Evolutionary conservation across 30 jellyfish, hydroid and myxozoan species (phyloP).

Genomic region (Sanderia malayensis): DNA sequence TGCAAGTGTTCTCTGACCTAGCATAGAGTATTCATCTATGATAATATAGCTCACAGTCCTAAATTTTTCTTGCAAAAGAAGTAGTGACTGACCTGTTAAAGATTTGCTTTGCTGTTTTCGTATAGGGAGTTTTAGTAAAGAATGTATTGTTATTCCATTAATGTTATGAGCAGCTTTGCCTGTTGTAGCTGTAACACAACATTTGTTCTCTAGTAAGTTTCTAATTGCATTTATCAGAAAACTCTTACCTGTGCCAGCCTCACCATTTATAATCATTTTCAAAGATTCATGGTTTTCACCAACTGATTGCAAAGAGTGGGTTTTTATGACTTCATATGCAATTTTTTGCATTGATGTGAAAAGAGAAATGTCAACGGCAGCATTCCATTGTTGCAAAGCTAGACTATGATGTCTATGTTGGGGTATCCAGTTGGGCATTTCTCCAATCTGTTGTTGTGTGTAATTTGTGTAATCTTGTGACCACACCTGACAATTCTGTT

Average conservation of each 20-base stretch:
- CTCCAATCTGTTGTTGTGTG: conserved; percentile 1
- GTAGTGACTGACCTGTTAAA: conserved; percentile 11
- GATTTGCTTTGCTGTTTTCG: conserved; percentile 8
- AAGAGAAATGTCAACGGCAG: conserved; percentile 7
- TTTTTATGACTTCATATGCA: not conserved
- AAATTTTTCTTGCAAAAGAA: not conserved
- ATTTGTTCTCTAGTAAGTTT: not conserved
- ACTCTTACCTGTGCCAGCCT: conserved; percentile 47
- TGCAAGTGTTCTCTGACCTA: conserved; percentile 26
- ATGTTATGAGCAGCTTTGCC: conserved; percentile 37
- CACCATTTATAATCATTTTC: not conserved
- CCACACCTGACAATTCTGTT: conserved; percentile 2
- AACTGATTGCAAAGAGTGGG: conserved; percentile 9
- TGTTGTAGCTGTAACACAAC: not conserved
- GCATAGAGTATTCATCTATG: conserved; percentile 35
- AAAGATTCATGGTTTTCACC: not conserved
- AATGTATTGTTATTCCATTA: conserved; percentile 31
- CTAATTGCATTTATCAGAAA: conserved; percentile 18
- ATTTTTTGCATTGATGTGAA: not conserved
- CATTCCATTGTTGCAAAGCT: conserved; percentile 8
- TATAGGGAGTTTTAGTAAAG: conserved; percentile 12
- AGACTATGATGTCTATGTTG: conserved; percentile 1
- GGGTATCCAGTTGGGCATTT: conserved; percentile 6
- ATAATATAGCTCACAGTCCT: not conserved
- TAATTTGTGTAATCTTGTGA: not conserved